These are phyloP conservation scores for Craseonycteris thonglongyai DNA, from an alignment of 2,113 vertebrate species.

Conservation along the genomic window DNA sequence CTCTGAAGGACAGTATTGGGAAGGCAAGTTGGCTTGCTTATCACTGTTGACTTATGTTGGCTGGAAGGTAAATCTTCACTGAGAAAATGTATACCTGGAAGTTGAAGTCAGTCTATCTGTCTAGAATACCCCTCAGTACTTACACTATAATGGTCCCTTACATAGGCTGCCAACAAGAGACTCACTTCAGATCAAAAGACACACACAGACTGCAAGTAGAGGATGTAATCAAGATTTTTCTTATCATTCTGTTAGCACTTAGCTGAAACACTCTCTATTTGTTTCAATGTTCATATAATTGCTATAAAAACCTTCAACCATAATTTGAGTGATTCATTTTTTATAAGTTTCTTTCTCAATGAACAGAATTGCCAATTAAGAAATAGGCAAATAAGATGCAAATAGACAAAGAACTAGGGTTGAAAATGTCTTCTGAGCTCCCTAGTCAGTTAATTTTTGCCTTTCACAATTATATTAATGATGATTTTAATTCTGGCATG, in stretches of 20 bases:
- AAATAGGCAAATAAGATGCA: neutral
- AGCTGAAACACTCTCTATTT: neutral
- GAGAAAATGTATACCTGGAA: neutral
- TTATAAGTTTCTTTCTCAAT: neutral
- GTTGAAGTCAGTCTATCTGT: neutral
- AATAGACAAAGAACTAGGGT: neutral
- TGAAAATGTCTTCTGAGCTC: neutral
- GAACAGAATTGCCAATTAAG: neutral
- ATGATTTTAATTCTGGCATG: neutral
- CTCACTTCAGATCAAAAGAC: no score
- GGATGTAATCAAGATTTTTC: neutral
- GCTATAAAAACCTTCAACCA: neutral
- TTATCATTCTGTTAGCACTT: neutral
- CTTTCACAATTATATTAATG: neutral
- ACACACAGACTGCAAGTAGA: no score
- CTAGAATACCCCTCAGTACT: neutral
- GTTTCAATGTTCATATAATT: neutral
- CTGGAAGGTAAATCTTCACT: neutral
- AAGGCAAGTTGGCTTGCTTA: neutral
- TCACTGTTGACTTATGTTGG: neutral
- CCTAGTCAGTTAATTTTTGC: neutral
- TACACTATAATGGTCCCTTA: neutral
- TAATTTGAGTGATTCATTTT: neutral
- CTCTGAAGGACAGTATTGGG: neutral
- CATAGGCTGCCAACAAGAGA: no score